Evolutionary conservation across 2,797 vertebrate species (phyloP).

Genomic region (Hybognathus amarus): DNA sequence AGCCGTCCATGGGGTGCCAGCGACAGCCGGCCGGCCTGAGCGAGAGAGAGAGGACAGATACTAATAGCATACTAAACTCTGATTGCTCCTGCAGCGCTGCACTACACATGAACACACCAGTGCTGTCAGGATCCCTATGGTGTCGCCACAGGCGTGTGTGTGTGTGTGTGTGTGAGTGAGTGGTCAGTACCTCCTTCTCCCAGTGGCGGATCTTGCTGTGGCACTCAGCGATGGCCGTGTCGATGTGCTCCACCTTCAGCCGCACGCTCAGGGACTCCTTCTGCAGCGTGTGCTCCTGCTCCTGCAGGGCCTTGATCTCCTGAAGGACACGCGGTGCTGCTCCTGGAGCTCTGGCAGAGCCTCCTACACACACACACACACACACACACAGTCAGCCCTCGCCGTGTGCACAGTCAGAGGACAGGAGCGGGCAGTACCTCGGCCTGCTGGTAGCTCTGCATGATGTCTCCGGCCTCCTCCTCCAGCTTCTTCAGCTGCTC

Average conservation of each 20-base stretch:
- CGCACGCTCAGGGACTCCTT: constrained; percentile 90
- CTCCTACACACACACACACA: constrained; percentile 72
- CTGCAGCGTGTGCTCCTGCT: constrained; percentile 86
- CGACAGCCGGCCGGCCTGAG: constrained; percentile 84
- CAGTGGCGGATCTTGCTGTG: constrained; percentile 92
- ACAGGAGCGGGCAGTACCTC: constrained; percentile 75
- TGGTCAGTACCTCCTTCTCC: constrained; percentile 87
- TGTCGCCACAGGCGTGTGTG: too few species aligned
- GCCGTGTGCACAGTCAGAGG: too few species aligned
- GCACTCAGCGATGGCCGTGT: constrained; percentile 83
- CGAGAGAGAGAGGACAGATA: too few species aligned
- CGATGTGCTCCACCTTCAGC: constrained; percentile 89
- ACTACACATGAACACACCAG: too few species aligned
- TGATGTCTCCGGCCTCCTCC: constrained; percentile 84
- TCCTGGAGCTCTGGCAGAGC: constrained; percentile 84
- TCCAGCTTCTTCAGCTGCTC: constrained; percentile 85
- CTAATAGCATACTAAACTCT: too few species aligned
- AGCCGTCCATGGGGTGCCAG: constrained; percentile 84
- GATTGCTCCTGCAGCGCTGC: too few species aligned
- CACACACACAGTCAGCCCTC: too few species aligned
- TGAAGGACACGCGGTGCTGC: constrained; percentile 80
- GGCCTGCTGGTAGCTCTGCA: constrained; percentile 83
- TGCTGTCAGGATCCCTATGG: too few species aligned
- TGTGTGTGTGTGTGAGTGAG: not conserved
- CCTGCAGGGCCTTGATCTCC: constrained; percentile 84